Evolutionary conservation across 2,113 vertebrate species (phyloP).

Genomic region (Gobiocypris rarus): DNA sequence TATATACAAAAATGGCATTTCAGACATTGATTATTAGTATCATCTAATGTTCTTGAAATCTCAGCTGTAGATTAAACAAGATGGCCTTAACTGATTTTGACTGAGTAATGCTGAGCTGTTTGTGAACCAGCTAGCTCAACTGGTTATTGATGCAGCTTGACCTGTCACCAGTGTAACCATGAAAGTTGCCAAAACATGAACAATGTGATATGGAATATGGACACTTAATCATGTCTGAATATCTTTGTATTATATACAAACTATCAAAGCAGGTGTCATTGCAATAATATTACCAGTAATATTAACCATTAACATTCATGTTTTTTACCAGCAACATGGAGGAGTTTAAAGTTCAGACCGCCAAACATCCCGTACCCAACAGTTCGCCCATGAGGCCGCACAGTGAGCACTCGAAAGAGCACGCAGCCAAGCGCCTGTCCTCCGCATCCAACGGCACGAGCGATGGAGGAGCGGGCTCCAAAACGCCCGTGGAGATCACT

Average conservation of each 20-base stretch:
- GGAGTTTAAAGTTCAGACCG: conserved; percentile 80
- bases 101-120: too few relatives aligned
- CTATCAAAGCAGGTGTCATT: background rate
- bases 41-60: too few relatives aligned
- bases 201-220: background rate
- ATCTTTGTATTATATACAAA: background rate
- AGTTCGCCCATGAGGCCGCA: conserved; percentile 68
- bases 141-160: too few relatives aligned
- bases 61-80: too few relatives aligned
- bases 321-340: conserved; percentile 70
- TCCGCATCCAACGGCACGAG: conserved; percentile 83
- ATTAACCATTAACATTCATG: background rate
- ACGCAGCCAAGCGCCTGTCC: conserved; percentile 74
- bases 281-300: background rate
- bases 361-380: conserved; percentile 71
- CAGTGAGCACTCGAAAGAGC: conserved; percentile 74
- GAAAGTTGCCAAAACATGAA: too few relatives aligned
- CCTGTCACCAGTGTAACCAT: background rate
- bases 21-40: too few relatives aligned
- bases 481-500: conserved; percentile 80
- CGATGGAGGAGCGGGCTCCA: conserved; percentile 78
- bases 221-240: background rate
- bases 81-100: too few relatives aligned
- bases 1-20: too few relatives aligned
- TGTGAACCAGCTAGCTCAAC: too few relatives aligned